phyloP scores from a whole-genome alignment of 2,113 vertebrate species.

The Cyanoramphus novaezelandiae region DNA sequence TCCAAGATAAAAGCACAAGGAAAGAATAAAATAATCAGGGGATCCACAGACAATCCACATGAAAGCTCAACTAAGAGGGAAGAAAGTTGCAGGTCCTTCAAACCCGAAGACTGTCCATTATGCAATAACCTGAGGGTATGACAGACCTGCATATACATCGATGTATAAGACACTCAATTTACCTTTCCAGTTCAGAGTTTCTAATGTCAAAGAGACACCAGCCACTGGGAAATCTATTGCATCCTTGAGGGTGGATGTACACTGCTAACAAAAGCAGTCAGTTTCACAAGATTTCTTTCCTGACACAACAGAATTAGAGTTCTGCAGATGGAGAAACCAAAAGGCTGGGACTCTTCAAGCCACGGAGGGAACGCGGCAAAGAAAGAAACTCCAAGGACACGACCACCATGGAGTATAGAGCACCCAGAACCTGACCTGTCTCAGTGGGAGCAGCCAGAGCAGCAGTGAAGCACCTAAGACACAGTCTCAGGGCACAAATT shows the following conservation, averaged over 20 bases:
- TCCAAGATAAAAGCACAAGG: background rate
- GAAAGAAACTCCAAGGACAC: background rate
- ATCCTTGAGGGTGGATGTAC: fast-evolving
- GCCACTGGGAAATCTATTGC: fast-evolving
- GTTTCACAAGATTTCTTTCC: background rate
- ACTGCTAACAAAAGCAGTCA: background rate
- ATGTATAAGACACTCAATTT: background rate
- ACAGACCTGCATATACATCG: background rate
- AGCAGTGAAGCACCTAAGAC: background rate
- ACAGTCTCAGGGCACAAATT: fast-evolving
- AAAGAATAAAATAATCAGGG: background rate
- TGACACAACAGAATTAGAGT: background rate
- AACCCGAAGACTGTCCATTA: background rate
- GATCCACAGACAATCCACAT: background rate
- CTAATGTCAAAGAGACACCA: background rate
- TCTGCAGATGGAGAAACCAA: background rate
- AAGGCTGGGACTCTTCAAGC: background rate
- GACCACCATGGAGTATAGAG: fast-evolving
- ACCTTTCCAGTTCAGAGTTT: background rate
- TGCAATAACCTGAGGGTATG: background rate
- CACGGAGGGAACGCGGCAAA: background rate
- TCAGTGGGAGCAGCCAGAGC: background rate
- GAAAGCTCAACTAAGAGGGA: background rate
- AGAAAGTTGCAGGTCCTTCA: background rate
- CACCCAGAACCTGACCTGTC: background rate